Evolutionary conservation across 1,140 invertebrate genomes (phyloP).

Genomic region (Gonatopus flavifemur): DNA sequence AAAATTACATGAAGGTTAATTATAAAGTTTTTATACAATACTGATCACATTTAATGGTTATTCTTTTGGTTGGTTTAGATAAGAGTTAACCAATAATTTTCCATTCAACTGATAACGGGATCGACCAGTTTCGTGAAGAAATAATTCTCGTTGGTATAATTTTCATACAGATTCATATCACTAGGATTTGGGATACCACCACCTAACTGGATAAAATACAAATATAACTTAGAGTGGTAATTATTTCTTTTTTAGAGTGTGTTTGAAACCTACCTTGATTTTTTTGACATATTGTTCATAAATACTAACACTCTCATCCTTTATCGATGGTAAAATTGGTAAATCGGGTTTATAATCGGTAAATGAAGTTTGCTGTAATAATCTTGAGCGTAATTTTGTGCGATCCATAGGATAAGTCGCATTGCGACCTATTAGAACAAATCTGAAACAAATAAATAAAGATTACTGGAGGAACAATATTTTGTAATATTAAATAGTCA

Average conservation of each 20-base stretch:
- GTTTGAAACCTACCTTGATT: constrained; percentile 32
- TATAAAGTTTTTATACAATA: too few species aligned
- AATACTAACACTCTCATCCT: constrained; percentile 63
- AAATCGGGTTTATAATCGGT: constrained; percentile 60
- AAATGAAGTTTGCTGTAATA: constrained; percentile 59
- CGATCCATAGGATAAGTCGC: constrained; percentile 59
- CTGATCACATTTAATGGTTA: too few species aligned
- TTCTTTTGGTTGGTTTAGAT: too few species aligned
- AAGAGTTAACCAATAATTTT: too few species aligned
- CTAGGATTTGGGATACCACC: constrained; percentile 47
- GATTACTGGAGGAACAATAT: neutral
- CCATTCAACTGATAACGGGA: too few species aligned
- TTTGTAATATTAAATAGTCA: too few species aligned
- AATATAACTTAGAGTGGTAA: constrained; percentile 6
- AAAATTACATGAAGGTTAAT: too few species aligned
- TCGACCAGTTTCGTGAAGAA: constrained; percentile 21
- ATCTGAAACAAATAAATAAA: constrained; percentile 48
- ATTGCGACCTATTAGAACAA: constrained; percentile 60
- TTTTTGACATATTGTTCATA: constrained; percentile 68
- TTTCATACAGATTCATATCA: constrained; percentile 53
- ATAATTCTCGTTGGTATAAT: constrained; percentile 42
- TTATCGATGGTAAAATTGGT: constrained; percentile 65
- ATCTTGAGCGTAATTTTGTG: constrained; percentile 56
- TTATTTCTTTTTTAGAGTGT: neutral
- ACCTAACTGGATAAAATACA: constrained; percentile 44